Evolutionary conservation across 2,113 vertebrate genomes (phyloP), one percentile per base, ranked within the genome.

Genomic region (Ptilonorhynchus violaceus): DNA sequence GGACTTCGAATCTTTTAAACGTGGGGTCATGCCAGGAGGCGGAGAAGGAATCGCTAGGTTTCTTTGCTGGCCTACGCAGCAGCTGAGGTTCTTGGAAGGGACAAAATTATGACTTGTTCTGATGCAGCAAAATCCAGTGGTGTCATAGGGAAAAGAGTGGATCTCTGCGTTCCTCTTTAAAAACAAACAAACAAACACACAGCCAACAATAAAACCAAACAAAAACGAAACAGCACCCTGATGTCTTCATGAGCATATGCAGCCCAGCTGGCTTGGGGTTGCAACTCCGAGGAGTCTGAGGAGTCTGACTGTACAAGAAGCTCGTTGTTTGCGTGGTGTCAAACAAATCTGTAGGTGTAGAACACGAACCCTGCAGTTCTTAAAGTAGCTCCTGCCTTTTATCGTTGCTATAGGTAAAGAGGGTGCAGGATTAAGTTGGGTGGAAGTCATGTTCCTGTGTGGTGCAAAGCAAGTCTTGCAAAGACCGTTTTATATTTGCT

Each of bases 21-120:
- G 23, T 66, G 33, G 15, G 10, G 44, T 88, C 12, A 24, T 3
- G 2, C 49, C 46, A 8, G 14, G 24, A 41, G 62, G 5, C 16
- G 15, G 13, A 58, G 33, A 58, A 73, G 28, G 41, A 47, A 23
- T 77, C 0, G 0, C 21, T 37, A 1, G 9, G 7, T 85, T 22
- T 66, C 22, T 17, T 62, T 58, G 30, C 16, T 0, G 1, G 33
- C 20, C 10, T 37, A 0, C 2, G 0, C 0, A 0, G 25, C 66
- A 35, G 67, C 37, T 10, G 16, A 47, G 23, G 14, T 60, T 80
- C 30, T 22, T 46, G 58, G 24, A 56, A 75, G 16, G 0, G 4
- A 39, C 17, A 27, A 52, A 58, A 46, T 49, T 15, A 7, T 15
- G 41, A 13, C 28, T 66, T 74, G 7, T 70, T 87, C 64, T 70